Percentiles rank a stretch among this genome's conserved stretches.
phyloP scores from a whole-genome alignment of 2,797 vertebrate species.

The Notoglanidium macrostoma region DNA sequence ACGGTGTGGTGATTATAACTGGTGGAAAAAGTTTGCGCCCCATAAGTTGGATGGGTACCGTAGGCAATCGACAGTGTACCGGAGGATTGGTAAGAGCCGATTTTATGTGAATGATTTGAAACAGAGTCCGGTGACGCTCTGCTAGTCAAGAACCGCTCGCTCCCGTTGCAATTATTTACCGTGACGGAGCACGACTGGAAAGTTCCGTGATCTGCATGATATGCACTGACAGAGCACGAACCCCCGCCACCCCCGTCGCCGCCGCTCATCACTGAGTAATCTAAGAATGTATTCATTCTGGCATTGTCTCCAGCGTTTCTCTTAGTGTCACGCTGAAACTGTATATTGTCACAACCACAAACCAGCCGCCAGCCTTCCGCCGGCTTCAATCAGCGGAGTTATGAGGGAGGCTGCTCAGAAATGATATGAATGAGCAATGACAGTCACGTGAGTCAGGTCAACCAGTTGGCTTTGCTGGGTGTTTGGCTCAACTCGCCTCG shows the following conservation, averaged over 20 bases:
- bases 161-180: slow-evolving; percentile 85
- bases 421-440: slow-evolving; percentile 89
- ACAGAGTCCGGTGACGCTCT: slow-evolving; percentile 84
- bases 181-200: slow-evolving; percentile 93
- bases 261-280: slow-evolving; percentile 87
- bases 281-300: slow-evolving; percentile 96
- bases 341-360: slow-evolving; percentile 69
- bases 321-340: slow-evolving; percentile 55
- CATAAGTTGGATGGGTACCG: slow-evolving; percentile 82
- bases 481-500: slow-evolving; percentile 74
- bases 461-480: slow-evolving; percentile 80
- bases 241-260: slow-evolving; percentile 84
- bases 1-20: slow-evolving; percentile 87
- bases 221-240: slow-evolving; percentile 86
- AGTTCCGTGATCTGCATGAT: slow-evolving; percentile 90
- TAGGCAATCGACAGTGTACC: slow-evolving; percentile 84
- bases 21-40: slow-evolving; percentile 86
- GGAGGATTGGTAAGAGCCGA: slow-evolving; percentile 84
- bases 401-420: slow-evolving; percentile 61
- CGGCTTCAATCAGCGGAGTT: slow-evolving; percentile 63
- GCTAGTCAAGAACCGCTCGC: slow-evolving; percentile 87
- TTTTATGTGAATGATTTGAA: slow-evolving; percentile 75
- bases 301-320: slow-evolving; percentile 76
- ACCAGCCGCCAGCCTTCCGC: slow-evolving; percentile 90
- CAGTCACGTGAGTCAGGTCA: slow-evolving; percentile 82